Base-by-base conservation (phyloP, 2,888 invertebrate genomes). In the Pammene aurita region DNA sequence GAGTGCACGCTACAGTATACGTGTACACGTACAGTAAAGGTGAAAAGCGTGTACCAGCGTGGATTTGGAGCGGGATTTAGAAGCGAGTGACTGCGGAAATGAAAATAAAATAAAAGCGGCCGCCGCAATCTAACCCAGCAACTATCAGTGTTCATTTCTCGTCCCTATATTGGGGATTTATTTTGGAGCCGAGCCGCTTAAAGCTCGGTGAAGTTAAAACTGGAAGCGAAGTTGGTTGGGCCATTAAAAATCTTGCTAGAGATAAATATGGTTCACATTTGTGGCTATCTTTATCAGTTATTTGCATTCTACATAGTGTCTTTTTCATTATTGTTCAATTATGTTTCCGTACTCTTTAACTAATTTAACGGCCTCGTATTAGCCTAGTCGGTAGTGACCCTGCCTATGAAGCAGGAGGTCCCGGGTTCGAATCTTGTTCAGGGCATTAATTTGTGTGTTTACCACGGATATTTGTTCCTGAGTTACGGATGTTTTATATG, bases 111-210 rank as follows among this genome's bases (percentile, higher is more conserved):
- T 46, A 67, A 63, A 41, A 56, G 11, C 41, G 13, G 56, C 18
- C 18, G 61, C 63, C 63, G 67, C 67, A 68, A 56, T 50, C 67
- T 68, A 68, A 57, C 67, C 67, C 63, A 57, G 62, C 38, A 63
- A 68, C 62, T 68, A 68, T 68, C 57, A 62, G 63, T 54, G 62
- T 68, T 67, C 56, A 57, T 67, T 68, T 44, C 41, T 56, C 56
- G 63, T 35, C 55, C 61, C 44, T 65, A 66, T 66, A 66, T 66
- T 35, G 60, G 54, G 60, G 60, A 61, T 66, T 60, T 46, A 26
- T 66, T 50, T 65, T 16, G 42, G 38, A 18, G 41, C 42, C 18
- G 48, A 50, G n/a, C n/a, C n/a, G n/a, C n/a, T n/a, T n/a, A n/a
- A 48, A 46, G 62, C 62, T 50, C 18, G 5, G 48, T 38, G 41